Conservation (phyloP, 2,888 invertebrate genomes). For the Acleris laterana region DNA sequence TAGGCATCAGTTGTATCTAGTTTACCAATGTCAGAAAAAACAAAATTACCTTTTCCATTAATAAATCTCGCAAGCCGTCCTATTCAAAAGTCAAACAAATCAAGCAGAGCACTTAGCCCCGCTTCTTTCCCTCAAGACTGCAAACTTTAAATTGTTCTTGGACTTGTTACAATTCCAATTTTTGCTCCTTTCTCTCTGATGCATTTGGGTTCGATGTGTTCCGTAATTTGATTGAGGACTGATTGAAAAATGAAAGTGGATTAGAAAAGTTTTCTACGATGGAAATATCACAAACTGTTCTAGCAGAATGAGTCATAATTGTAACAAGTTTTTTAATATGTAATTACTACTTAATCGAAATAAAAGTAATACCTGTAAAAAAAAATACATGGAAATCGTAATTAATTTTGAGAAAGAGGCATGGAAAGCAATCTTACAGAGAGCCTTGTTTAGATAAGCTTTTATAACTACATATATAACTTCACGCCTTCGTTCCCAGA, state of each 20-base stretch:
- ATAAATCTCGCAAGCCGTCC: constrained; percentile 40
- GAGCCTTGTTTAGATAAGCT: too few relatives aligned
- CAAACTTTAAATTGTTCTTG: constrained; percentile 71
- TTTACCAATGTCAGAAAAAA: too few relatives aligned
- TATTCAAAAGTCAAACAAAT: constrained; percentile 73
- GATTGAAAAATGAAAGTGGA: constrained; percentile 4
- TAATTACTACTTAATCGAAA: too few relatives aligned
- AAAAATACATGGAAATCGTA: too few relatives aligned
- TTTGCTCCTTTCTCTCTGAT: constrained; percentile 45
- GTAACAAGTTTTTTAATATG: too few relatives aligned
- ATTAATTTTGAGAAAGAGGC: too few relatives aligned
- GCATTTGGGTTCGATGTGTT: constrained; percentile 42
- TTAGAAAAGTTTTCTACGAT: neutral
- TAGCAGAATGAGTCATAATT: too few relatives aligned
- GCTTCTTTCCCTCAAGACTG: constrained; percentile 53
- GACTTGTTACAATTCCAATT: constrained; percentile 60
- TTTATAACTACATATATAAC: too few relatives aligned
- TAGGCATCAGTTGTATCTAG: too few relatives aligned
- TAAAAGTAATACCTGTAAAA: too few relatives aligned
- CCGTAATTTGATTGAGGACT: constrained; percentile 22
- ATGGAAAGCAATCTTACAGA: too few relatives aligned
- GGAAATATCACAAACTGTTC: neutral
- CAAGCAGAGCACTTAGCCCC: constrained; percentile 65
- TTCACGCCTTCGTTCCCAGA: too few relatives aligned
- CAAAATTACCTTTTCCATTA: neutral